Evolutionary conservation across 2,113 vertebrate species (phyloP).

Genomic region (Macroglossus sobrinus): DNA sequence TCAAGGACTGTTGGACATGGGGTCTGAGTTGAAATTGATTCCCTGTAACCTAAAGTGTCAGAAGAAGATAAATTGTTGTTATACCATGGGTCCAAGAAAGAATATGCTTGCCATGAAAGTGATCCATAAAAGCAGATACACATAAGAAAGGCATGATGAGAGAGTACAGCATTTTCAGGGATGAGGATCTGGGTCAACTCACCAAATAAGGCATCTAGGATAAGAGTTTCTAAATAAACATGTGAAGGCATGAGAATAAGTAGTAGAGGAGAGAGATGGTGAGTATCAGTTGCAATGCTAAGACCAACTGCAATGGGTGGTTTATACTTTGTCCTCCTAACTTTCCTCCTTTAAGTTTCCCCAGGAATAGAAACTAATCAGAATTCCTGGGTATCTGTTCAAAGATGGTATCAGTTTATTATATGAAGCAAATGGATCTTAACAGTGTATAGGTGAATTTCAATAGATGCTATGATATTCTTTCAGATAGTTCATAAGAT

Average conservation of each 20-base stretch:
- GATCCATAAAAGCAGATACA: neutral
- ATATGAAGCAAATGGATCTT: neutral
- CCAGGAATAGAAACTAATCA: neutral
- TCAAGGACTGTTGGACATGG: neutral
- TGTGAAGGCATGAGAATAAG: neutral
- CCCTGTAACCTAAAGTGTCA: neutral
- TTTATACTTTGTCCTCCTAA: neutral
- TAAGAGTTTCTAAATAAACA: neutral
- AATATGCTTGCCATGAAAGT: neutral
- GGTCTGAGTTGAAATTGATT: neutral
- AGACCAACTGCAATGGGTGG: neutral
- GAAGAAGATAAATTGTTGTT: neutral
- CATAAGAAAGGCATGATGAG: neutral
- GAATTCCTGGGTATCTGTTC: neutral
- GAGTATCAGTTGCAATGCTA: neutral
- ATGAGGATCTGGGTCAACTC: neutral
- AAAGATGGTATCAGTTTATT: neutral
- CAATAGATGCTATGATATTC: neutral
- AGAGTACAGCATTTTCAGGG: accelerated
- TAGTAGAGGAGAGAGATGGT: neutral
- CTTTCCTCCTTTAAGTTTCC: neutral
- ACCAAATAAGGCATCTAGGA: neutral
- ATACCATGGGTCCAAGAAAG: neutral
- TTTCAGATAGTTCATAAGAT: neutral
- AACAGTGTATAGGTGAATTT: neutral